Percentiles rank a stretch among this genome's conserved stretches.
Evolutionary conservation across 1,140 invertebrate species (phyloP).

Genomic region (Cyphomyrmex costatus): DNA sequence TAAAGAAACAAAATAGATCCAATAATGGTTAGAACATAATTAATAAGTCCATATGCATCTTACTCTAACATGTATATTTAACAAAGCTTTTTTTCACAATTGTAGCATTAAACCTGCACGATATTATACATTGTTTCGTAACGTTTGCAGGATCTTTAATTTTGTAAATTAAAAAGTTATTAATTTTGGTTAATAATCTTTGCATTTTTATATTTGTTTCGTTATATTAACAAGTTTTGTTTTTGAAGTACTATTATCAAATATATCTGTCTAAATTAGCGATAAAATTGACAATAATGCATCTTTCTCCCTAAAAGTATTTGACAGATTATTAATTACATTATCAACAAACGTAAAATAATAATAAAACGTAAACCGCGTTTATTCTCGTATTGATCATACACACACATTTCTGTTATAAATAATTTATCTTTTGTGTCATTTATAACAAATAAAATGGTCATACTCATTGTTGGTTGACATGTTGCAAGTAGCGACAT

Average conservation of each 20-base stretch:
- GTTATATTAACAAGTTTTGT: not conserved
- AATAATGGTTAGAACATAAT: not conserved
- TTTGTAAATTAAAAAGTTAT: not conserved
- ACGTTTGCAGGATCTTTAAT: not conserved
- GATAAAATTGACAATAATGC: constrained; percentile 27
- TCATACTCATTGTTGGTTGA: not conserved
- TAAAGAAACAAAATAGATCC: not conserved
- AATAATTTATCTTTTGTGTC: constrained; percentile 25
- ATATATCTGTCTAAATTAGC: constrained; percentile 21
- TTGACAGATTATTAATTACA: constrained; percentile 26
- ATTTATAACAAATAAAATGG: constrained; percentile 23
- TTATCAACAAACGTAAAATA: constrained; percentile 28
- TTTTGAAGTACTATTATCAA: not conserved
- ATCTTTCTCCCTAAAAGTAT: not conserved
- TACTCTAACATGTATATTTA: not conserved
- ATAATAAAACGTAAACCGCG: not conserved
- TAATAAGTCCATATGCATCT: not conserved
- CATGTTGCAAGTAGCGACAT: not conserved
- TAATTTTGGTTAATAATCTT: not conserved
- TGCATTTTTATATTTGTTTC: not conserved
- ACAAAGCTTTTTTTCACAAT: not conserved
- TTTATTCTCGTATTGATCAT: not conserved
- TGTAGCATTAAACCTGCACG: not conserved
- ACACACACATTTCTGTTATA: not conserved
- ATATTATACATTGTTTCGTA: not conserved